A percentile compares a stretch with the other conserved stretches of the same genome.
Conservation (phyloP, 2,888 invertebrate species). For the Epinotia demarniana region DNA sequence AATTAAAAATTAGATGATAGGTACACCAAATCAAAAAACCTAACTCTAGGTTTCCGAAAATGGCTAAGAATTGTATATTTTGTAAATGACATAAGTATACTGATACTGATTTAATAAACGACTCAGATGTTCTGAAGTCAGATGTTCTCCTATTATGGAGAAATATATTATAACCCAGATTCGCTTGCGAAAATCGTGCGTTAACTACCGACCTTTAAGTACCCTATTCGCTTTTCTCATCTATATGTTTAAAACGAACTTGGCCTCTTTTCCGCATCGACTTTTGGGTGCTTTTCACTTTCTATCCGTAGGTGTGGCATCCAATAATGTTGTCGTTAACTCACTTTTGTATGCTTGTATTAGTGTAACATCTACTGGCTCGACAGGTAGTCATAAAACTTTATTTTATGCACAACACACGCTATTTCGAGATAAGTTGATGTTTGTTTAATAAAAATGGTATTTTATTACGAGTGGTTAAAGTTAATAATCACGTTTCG, state of each 20-base stretch:
- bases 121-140: too few species aligned
- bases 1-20: not conserved
- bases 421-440: not conserved
- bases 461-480: not conserved
- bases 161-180: too few species aligned
- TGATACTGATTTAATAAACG: too few species aligned
- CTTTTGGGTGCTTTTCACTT: constrained; percentile 21
- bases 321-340: not conserved
- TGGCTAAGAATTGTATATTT: too few species aligned
- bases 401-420: constrained; percentile 15
- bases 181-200: too few species aligned
- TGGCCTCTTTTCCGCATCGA: not conserved
- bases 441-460: not conserved
- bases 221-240: not conserved
- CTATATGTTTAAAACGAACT: constrained; percentile 19
- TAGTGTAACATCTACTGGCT: constrained; percentile 6
- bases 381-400: constrained; percentile 1
- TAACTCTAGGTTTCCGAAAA: too few species aligned
- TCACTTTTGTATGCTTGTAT: constrained; percentile 9
- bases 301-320: not conserved
- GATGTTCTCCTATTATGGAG: too few species aligned
- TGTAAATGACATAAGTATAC: too few species aligned
- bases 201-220: not conserved
- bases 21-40: too few species aligned
- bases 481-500: not conserved